These are phyloP conservation scores for Eustalomyia histrio DNA, from an alignment of 2,888 invertebrate genomes.

Conservation along the genomic window DNA sequence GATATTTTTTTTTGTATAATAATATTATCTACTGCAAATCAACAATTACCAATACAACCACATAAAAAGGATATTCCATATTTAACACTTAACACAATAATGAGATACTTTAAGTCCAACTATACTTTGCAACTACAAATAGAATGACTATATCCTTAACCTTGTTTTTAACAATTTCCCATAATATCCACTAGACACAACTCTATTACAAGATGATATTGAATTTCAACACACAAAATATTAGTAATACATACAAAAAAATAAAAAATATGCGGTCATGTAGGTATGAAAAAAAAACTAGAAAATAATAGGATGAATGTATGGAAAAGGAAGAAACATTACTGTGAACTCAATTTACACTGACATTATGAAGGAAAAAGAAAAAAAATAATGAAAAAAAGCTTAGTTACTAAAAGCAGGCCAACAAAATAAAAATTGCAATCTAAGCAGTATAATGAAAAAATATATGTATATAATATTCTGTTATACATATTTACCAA, in stretches of 20 bases:
- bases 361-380: slow-evolving; percentile 2
- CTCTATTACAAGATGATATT: slow-evolving; percentile 53
- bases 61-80: neutral
- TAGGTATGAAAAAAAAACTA: neutral
- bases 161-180: slow-evolving; percentile 50
- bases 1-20: neutral
- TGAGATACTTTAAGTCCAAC: neutral
- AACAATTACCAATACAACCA: neutral
- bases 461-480: neutral
- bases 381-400: neutral
- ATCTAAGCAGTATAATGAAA: neutral
- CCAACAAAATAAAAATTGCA: slow-evolving; percentile 3
- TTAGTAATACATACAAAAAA: neutral
- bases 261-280: neutral
- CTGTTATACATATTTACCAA: neutral
- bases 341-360: slow-evolving; percentile 6
- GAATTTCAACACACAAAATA: slow-evolving; percentile 39
- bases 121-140: neutral
- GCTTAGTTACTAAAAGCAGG: neutral
- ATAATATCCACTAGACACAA: slow-evolving; percentile 6
- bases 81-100: neutral
- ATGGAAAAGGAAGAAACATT: neutral
- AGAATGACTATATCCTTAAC: slow-evolving; percentile 52
- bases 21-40: neutral
- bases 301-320: neutral